Evolutionary conservation across 2,113 vertebrate species (phyloP), one percentile per base, ranked within the genome.

Genomic region (Campylomormyrus tamandua): DNA sequence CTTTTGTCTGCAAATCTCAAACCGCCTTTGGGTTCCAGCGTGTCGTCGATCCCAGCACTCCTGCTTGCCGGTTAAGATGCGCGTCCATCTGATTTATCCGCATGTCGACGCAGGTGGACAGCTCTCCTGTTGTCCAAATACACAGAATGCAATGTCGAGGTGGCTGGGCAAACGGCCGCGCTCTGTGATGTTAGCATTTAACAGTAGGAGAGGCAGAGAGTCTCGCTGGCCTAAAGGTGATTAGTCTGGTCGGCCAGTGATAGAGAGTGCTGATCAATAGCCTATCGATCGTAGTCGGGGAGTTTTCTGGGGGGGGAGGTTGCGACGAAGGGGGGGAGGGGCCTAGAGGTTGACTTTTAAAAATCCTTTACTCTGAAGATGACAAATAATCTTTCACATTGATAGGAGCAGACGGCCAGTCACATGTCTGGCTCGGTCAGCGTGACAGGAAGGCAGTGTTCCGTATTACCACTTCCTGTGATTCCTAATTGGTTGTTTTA

Each of bases 181-280:
- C 42, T 83, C 88, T 77, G 92, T 24, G 6, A 87, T 46, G 35
- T 46, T 91, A 89, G 87, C 86, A 88, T 83, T 88, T 89, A 91
- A 92, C 91, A 90, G 92, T 90, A 92, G 62, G 89, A 85, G 86
- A 94, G 93, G 92, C 13, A 92, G 93, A 93, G 94, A 94, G 94
- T 93, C 93, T 93, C 94, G 94, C 94, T 95, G 94, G 94, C 95
- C 95, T 96, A 95, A 95, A 95, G 95, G 96, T 96, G 96, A 96
- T 96, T 96, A 96, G 96, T 96, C 95, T 96, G 96, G 95, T 96
- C 94, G 95, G 95, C 95, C 95, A 95, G 96, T 94, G 96, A 97
- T 97, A 97, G 96, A 96, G 96, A 97, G 95, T 95, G 95, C 94
- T 96, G 96, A 96, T 97, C 96, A 94, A 97, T 97, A 96, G 93